Evolutionary conservation across 2,113 vertebrate genomes (phyloP).

Genomic region (Corapipo altera): DNA sequence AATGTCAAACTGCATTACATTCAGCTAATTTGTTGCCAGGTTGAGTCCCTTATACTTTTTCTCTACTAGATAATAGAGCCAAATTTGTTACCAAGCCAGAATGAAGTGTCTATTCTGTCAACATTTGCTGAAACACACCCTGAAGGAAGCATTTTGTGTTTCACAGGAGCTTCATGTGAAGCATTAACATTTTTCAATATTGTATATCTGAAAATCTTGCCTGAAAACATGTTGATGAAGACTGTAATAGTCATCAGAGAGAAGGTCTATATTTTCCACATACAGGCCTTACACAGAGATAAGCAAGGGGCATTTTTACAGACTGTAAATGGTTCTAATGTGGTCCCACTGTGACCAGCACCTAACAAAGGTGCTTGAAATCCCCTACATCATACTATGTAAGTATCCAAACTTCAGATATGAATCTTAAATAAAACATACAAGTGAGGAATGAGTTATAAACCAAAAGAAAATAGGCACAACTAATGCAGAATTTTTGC

Average conservation of each 20-base stretch:
- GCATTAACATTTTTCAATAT: background rate
- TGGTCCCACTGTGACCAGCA: background rate
- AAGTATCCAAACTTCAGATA: background rate
- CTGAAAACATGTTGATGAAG: conserved; percentile 18
- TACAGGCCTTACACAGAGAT: background rate
- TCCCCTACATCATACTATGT: background rate
- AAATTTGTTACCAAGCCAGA: background rate
- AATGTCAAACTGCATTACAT: conserved; percentile 19
- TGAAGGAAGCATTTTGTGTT: conserved; percentile 8
- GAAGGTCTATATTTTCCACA: background rate
- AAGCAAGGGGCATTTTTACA: background rate
- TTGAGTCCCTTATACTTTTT: background rate
- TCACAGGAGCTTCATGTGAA: background rate
- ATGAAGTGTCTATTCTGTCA: conserved; percentile 8
- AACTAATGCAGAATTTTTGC: background rate
- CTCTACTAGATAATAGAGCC: background rate
- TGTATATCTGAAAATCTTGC: conserved; percentile 5
- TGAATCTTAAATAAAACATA: background rate
- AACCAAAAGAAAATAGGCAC: background rate
- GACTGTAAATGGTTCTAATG: background rate
- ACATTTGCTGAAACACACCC: conserved; percentile 18
- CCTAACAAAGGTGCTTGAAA: background rate
- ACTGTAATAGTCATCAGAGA: background rate
- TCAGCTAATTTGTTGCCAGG: conserved; percentile 15
- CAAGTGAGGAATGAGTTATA: background rate